Evolutionary conservation across 2,888 invertebrate genomes (phyloP), one percentile per base, ranked within the genome.

Genomic region (Stenodera caucasica): DNA sequence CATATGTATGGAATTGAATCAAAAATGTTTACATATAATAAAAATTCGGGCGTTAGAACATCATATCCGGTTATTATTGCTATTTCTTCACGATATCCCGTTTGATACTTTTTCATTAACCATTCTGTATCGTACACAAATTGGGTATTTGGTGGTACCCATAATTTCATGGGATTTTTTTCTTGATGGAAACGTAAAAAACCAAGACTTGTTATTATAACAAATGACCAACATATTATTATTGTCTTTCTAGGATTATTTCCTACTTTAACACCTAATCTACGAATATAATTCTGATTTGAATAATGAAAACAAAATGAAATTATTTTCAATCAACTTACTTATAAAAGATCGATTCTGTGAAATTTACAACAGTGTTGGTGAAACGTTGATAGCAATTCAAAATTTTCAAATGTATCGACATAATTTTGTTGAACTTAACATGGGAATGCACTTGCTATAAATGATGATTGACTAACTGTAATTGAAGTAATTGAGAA

Each of bases 81-180:
- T 62, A 80, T 82, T 78, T 90, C 87, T 12, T 85, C 75, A 64
- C 90, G 82, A 72, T 86, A 84, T 9, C 85, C 87, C 54, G 84
- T 85, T 60, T 87, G 85, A 77, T 89, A 88, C 61, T 85, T 86
- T 15, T 84, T 79, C 75, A 89, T 85, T 60, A 90, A 83, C 90
- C 91, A 91, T 71, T 90, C 85, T 4, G 90, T 88, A 69, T 90
- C 88, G 66, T 80, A 77, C 40, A 85, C 83, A 75, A 90, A 91
- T 62, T 88, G 85, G 0, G 90, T 90, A 45, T 89, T 84, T 45
- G 86, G 86, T 11, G 90, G 90, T 21, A 91, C 87, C 91, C 91
- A 92, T 67, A 92, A 79, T 72, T 88, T 88, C 71, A 90, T 79
- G 0, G 91, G 90, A 79, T 90, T 88, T 73, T 87, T 90, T 80